Percentiles rank a stretch among this genome's conserved stretches.
Conservation (phyloP, 2,113 vertebrate species). For the Eretmodus cyanostictus region DNA sequence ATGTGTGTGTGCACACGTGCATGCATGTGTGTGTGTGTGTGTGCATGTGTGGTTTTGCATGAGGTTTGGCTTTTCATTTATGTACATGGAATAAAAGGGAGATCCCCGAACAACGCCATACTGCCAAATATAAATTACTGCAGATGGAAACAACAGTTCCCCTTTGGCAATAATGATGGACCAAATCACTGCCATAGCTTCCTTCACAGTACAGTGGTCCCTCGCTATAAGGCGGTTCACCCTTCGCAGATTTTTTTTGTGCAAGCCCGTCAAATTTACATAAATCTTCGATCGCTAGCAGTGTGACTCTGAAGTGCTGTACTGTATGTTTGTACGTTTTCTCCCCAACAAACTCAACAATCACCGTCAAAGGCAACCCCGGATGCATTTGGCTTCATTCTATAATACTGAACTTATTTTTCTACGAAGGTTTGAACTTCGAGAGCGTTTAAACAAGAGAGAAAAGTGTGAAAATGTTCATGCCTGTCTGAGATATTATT, state of each 20-base stretch:
- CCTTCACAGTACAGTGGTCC: not conserved
- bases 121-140: not conserved
- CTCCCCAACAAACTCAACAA: not conserved
- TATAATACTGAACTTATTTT: not conserved
- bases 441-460: not conserved
- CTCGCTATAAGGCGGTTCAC: not conserved
- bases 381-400: not conserved
- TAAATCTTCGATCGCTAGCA: not conserved
- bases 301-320: not conserved
- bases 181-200: not conserved
- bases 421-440: not conserved
- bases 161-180: not conserved
- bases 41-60: not conserved
- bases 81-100: not conserved
- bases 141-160: not conserved
- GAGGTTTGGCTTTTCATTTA: not conserved
- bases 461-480: not conserved
- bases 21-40: not conserved
- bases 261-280: not conserved
- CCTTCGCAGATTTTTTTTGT: accelerated
- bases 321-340: not conserved
- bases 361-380: not conserved
- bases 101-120: not conserved
- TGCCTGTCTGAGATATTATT: not conserved
- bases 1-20: not conserved